Evolutionary conservation across 2,888 invertebrate genomes (phyloP), one percentile per base, ranked within the genome.

Genomic region (Eretmocerus hayati): DNA sequence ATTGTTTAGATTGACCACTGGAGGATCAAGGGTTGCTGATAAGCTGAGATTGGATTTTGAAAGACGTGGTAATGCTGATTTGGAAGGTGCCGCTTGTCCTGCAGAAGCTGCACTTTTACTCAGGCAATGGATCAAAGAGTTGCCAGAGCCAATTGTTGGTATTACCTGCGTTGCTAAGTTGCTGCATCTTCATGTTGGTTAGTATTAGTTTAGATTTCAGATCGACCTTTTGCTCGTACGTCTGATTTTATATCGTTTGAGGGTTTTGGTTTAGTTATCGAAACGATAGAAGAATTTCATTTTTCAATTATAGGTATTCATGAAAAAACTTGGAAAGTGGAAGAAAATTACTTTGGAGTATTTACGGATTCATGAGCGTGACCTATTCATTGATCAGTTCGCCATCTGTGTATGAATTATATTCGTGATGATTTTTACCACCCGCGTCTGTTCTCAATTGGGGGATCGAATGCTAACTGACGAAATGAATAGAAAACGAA

Each of bases 21-120:
- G 78, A 9, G 79, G 74, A 58, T 72, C 74, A 3, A 66, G 74
- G 33, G 62, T 75, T 11, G 74, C 77, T 16, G 79, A 79, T 52
- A 73, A 74, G 46, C 63, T 79, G 36, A 69, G 74, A 52, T 60
- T 64, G 6, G 65, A 74, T 8, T 78, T 79, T 62, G 79, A 80
- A 58, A 66, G 70, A 38, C 66, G 71, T 19, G 77, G 78, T 3
- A 77, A 78, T 61, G 78, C 77, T 31, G 75, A 52, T 11, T 6
- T 26, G 61, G 74, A 74, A 50, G 69, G 67, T 40, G 68, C 69
- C 36, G 73, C 69, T 3, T 74, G 70, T 11, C 78, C 78, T 21
- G 74, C 77, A 52, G 76, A 78, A 3, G 76, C 78, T 6, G 79
- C 78, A 2, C 75, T 76, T 3, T 64, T 80, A 36, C 73, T 80